Conservation (phyloP, 2,113 vertebrate genomes). For the Strix uralensis region DNA sequence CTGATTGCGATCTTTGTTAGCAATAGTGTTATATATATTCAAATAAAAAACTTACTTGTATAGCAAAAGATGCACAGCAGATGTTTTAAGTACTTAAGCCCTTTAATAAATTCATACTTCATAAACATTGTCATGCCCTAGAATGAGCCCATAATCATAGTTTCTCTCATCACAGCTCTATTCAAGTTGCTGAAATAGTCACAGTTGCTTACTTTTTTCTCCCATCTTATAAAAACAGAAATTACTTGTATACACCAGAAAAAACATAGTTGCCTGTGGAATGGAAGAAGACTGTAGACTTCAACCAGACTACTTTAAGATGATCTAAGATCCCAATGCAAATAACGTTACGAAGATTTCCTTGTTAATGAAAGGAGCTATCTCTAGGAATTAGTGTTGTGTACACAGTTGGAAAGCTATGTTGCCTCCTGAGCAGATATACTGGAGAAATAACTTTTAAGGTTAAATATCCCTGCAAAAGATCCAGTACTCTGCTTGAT, state of each 20-base stretch:
- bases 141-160: background rate
- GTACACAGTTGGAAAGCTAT: background rate
- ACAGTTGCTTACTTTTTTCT: background rate
- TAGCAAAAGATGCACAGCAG: background rate
- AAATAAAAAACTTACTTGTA: background rate
- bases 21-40: background rate
- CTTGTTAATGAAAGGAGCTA: background rate
- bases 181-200: background rate
- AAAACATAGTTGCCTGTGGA: background rate
- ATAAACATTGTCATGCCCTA: background rate
- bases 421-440: background rate
- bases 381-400: background rate
- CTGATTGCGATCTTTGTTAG: background rate
- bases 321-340: background rate
- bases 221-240: background rate
- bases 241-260: background rate
- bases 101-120: background rate
- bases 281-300: background rate
- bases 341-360: background rate
- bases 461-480: background rate
- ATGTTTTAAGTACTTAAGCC: background rate
- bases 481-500: background rate
- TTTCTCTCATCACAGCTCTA: background rate
- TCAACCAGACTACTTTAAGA: background rate
- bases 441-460: background rate